A percentile compares a stretch with the other conserved stretches of the same genome.
phyloP scores from a whole-genome alignment of 2,797 vertebrate species.

The Arnoldichthys spilopterus region DNA sequence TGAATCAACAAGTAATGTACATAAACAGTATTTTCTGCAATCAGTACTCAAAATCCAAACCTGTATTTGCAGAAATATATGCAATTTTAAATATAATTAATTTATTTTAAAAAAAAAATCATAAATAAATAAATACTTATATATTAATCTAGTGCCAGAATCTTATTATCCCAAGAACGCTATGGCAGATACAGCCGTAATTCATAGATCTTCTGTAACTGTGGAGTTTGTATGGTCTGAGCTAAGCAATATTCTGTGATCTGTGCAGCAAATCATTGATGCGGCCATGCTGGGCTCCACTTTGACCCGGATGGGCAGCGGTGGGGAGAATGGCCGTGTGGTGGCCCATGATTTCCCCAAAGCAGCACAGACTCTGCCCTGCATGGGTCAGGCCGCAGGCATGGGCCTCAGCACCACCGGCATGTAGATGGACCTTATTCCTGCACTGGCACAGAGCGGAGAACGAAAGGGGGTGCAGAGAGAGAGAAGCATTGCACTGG shows the following conservation, averaged over 20 bases:
- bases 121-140: no score
- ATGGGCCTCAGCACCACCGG: slow-evolving; percentile 91
- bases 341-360: slow-evolving; percentile 91
- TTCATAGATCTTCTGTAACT: slow-evolving; percentile 6
- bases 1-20: no score
- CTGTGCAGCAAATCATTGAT: slow-evolving; percentile 93
- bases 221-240: background rate
- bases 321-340: slow-evolving; percentile 92
- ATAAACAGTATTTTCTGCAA: no score
- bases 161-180: background rate
- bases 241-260: slow-evolving; percentile 24
- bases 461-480: background rate
- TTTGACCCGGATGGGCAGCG: slow-evolving; percentile 82
- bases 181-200: background rate
- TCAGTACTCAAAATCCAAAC: no score
- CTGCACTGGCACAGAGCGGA: slow-evolving; percentile 8
- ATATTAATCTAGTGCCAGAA: no score
- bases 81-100: no score
- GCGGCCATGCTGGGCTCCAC: slow-evolving; percentile 93
- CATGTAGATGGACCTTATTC: slow-evolving; percentile 82
- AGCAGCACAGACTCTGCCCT: slow-evolving; percentile 91
- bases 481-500: slow-evolving; percentile 45
- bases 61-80: no score
- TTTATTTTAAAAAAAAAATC: no score
- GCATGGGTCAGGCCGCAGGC: slow-evolving; percentile 92